phyloP scores from a whole-genome alignment of 2,888 invertebrate species.

The Lasioglossum morio region DNA sequence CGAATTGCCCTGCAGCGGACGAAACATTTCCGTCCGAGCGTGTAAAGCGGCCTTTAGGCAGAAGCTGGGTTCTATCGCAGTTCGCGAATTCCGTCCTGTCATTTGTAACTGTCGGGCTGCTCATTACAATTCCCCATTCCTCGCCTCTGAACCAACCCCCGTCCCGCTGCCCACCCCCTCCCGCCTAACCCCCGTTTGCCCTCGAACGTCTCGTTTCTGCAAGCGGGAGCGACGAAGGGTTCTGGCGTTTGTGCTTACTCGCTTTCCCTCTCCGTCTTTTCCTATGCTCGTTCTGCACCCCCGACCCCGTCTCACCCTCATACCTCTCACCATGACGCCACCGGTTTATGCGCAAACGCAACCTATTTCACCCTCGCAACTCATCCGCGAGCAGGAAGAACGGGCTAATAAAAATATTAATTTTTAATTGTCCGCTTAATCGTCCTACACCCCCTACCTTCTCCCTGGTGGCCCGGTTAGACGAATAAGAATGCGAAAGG shows the following conservation, averaged over 20 bases:
- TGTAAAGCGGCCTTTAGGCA: constrained; percentile 83
- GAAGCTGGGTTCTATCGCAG: constrained; percentile 83
- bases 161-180: constrained; percentile 32
- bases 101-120: constrained; percentile 85
- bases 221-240: constrained; percentile 65
- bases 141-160: constrained; percentile 73
- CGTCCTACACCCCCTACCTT: constrained; percentile 48
- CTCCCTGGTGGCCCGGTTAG: not conserved
- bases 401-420: constrained; percentile 73
- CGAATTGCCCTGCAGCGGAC: constrained; percentile 72
- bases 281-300: constrained; percentile 54
- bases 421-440: constrained; percentile 73
- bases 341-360: constrained; percentile 65
- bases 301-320: not conserved
- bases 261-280: constrained; percentile 65
- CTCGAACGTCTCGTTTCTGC: constrained; percentile 68
- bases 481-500: constrained; percentile 1
- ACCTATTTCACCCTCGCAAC: constrained; percentile 70
- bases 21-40: constrained; percentile 76
- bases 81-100: constrained; percentile 85
- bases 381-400: constrained; percentile 43
- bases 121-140: constrained; percentile 85
- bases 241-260: constrained; percentile 69
- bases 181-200: constrained; percentile 35
- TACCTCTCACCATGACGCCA: not conserved